Evolutionary conservation across 1,140 invertebrate species (phyloP), one percentile per base, ranked within the genome.

Genomic region (Bemisia tabaci): DNA sequence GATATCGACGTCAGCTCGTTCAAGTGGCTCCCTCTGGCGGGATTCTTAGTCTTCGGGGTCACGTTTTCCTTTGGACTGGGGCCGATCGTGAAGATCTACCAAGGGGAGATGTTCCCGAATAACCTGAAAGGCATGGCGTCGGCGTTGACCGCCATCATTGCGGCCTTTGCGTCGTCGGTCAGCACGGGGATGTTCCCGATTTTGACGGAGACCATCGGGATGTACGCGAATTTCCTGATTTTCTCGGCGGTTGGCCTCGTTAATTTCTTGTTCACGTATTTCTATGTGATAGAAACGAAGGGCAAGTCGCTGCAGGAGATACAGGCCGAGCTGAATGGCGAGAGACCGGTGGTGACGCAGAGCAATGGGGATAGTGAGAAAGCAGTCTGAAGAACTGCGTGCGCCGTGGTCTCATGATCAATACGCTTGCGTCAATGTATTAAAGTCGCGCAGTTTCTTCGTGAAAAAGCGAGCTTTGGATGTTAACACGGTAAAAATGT

Each of bases 251-350:
- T 84, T 75, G 89, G 88, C 61, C 77, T 86, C 12, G 26, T 84
- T 0, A 83, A 88, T 33, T 62, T 61, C 25, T 22, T 70, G 1
- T 88, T 87, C 72, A 81, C 83, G 0, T 77, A 87, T 25, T 81
- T 78, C 67, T 80, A 86, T 66, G 81, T 93, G n/a, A 89, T 90
- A 0, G 90, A 93, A 77, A 93, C 91, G 0, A 92, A 91, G 77
- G 87, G 87, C 23, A 87, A 89, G 76, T 84, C 82, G 61, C 79
- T 91, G 26, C 82, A 87, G 68, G 81, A 92, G 77, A 91, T 93
- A 24, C 86, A 88, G 71, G 80, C 83, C 68, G 82, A 85, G 72
- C 77, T 88, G 1, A 85, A 81, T 69, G 68, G 68, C n/a, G 62
- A 60, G 33, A 71, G 61, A 26, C 39, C 1, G 22, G 22, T n/a